Conservation (phyloP, 2,113 vertebrate species). For the Aegotheles bennettii region DNA sequence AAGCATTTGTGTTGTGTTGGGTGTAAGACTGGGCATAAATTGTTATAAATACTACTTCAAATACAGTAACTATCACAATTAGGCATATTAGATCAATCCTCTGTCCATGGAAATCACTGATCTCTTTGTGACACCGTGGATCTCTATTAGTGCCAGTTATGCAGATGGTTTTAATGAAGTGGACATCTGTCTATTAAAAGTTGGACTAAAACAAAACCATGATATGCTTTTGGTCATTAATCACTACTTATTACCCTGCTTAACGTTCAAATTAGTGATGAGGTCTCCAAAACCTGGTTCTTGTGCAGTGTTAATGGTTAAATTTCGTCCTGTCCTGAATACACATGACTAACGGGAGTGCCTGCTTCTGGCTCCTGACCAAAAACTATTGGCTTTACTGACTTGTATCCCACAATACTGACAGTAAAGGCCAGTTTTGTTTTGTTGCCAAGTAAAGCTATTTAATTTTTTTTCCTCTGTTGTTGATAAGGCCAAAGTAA, state of each 20-base stretch:
- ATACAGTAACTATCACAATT: neutral
- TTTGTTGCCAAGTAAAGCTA: neutral
- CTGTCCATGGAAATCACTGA: neutral
- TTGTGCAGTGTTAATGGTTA: neutral
- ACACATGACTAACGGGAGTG: fast-evolving
- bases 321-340: neutral
- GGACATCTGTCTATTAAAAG: neutral
- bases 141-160: neutral
- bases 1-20: fast-evolving
- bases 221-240: neutral
- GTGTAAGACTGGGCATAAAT: neutral
- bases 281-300: neutral
- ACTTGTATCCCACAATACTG: neutral
- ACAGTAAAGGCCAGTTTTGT: neutral
- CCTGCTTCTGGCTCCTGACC: neutral
- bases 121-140: neutral
- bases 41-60: neutral
- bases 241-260: neutral
- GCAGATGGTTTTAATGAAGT: neutral
- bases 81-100: neutral
- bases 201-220: neutral
- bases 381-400: neutral
- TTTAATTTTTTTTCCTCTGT: neutral
- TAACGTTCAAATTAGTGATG: neutral
- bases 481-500: neutral